phyloP scores from a whole-genome alignment of 2,888 invertebrate genomes.

The Ectemnius cavifrons region DNA sequence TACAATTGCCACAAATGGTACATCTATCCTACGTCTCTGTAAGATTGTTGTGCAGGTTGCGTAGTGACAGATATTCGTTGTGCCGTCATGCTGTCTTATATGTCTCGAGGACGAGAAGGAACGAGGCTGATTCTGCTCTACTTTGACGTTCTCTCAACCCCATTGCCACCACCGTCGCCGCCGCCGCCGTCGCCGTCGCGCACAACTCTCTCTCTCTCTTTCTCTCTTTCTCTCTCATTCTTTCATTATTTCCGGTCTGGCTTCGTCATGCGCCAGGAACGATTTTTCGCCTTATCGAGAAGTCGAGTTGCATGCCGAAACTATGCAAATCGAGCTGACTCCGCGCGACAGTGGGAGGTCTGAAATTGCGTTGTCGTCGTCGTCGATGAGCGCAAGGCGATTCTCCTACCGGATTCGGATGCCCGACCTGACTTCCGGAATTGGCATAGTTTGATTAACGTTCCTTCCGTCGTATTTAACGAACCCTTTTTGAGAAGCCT shows the following conservation, averaged over 20 bases:
- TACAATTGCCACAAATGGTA: no score
- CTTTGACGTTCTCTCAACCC: conserved; percentile 12
- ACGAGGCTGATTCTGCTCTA: conserved; percentile 25
- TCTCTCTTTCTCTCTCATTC: not conserved
- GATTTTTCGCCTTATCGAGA: no score
- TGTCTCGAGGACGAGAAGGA: conserved; percentile 44
- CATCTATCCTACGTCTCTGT: conserved; percentile 56
- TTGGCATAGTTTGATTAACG: not conserved
- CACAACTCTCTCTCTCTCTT: not conserved
- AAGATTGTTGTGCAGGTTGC: conserved; percentile 65
- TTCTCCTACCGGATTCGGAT: no score
- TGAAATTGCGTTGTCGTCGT: conserved; percentile 13
- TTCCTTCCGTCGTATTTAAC: conserved; percentile 36
- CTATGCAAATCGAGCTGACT: no score
- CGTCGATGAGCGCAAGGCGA: no score
- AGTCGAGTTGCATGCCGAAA: no score
- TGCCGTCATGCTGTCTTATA: conserved; percentile 49
- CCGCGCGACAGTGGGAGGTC: conserved; percentile 16
- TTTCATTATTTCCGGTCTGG: not conserved
- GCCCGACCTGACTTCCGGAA: not conserved
- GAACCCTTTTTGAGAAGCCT: conserved; percentile 56
- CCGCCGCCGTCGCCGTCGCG: no score
- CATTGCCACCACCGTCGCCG: no score
- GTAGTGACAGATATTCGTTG: conserved; percentile 57
- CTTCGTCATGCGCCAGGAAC: not conserved